phyloP scores from a whole-genome alignment of 2,888 invertebrate genomes.

The Orgyia antiqua region DNA sequence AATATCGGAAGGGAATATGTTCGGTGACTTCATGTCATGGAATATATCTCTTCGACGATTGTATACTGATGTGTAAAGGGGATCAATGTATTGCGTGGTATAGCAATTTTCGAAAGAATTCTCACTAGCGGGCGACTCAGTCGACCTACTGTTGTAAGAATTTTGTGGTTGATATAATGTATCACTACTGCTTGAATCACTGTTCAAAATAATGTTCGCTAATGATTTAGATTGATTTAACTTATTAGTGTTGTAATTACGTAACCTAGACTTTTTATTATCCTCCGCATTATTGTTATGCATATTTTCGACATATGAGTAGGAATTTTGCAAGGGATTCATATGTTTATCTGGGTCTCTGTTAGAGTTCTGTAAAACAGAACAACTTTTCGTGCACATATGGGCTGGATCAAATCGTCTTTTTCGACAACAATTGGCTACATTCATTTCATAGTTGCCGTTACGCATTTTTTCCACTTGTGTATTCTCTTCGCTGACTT shows the following conservation, averaged over 20 bases:
- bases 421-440: constrained; percentile 58
- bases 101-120: constrained; percentile 67
- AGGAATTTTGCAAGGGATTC: constrained; percentile 57
- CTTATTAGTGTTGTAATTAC: constrained; percentile 63
- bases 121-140: constrained; percentile 69
- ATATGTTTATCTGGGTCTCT: constrained; percentile 49
- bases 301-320: constrained; percentile 56
- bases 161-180: constrained; percentile 69
- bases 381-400: constrained; percentile 63
- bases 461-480: constrained; percentile 53
- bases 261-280: constrained; percentile 53
- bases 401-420: constrained; percentile 69
- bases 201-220: constrained; percentile 68
- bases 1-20: constrained; percentile 64
- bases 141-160: constrained; percentile 62
- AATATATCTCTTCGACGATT: constrained; percentile 63
- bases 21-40: constrained; percentile 59
- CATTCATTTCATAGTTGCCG: constrained; percentile 56
- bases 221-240: constrained; percentile 70
- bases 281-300: constrained; percentile 50
- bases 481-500: constrained; percentile 59
- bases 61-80: constrained; percentile 67
- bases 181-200: constrained; percentile 69
- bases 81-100: constrained; percentile 67
- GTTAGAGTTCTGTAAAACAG: constrained; percentile 35